phyloP scores from a whole-genome alignment of 2,797 vertebrate species.

The Siniperca undulata region DNA sequence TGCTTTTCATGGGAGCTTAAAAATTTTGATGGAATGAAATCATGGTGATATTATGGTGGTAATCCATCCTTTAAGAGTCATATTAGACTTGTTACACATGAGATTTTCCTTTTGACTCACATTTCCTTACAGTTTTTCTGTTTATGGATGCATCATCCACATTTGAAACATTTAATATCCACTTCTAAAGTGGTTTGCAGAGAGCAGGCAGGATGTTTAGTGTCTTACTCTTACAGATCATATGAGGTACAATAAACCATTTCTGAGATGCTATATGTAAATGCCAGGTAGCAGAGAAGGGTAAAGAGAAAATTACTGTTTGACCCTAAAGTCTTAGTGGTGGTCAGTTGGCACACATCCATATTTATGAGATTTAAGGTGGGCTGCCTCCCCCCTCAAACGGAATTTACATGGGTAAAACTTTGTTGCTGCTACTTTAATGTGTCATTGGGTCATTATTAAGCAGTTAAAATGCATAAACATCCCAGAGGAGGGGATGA shows the following conservation, averaged over 20 bases:
- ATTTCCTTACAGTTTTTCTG: neutral
- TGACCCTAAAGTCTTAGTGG: conserved; percentile 9
- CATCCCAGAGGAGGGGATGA: neutral
- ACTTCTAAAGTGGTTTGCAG: neutral
- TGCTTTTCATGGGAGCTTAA: neutral
- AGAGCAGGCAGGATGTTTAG: neutral
- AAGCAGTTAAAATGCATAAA: neutral
- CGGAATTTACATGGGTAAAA: neutral
- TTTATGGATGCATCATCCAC: accelerated
- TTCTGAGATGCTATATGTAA: neutral
- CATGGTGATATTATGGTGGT: too few relatives aligned
- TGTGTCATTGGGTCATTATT: neutral
- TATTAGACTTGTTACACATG: neutral
- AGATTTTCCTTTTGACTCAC: neutral
- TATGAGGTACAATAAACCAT: conserved; percentile 2
- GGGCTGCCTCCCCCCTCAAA: neutral
- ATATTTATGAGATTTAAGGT: neutral
- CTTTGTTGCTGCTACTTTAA: neutral
- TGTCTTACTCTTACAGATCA: conserved; percentile 5
- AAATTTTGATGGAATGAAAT: neutral
- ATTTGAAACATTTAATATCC: neutral
- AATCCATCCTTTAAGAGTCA: neutral
- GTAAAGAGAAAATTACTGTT: neutral
- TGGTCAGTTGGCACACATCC: conserved; percentile 3
- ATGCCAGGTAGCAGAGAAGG: neutral